Evolutionary conservation across 2,113 vertebrate genomes (phyloP), one percentile per base, ranked within the genome.

Genomic region (Caranx melampygus): DNA sequence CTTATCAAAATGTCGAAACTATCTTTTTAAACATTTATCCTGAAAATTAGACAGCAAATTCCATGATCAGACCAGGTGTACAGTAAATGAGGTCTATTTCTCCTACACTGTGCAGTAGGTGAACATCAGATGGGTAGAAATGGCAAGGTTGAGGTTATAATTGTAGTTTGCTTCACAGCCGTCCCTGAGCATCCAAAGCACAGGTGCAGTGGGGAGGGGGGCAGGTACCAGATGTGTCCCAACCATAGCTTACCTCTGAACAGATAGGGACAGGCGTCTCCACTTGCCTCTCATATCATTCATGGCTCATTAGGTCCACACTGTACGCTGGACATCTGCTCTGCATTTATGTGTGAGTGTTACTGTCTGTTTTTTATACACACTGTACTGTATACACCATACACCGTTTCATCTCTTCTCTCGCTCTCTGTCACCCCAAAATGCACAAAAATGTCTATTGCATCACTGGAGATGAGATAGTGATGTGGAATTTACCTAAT

Each of bases 281-380:
- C 79, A 82, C 70, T 83, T 86, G 74, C 81, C 88, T 89, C 83
- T 88, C 82, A 77, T 87, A 88, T 92, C 89, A 92, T 93, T 92
- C 87, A 93, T 87, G 92, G 85, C 92, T 92, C 92, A 94, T 94
- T 94, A 92, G 75, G 81, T 83, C 79, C 79, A 90, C 68, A 85
- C 83, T 89, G 79, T 87, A 90, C 78, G 76, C 60, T 69, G 88
- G 88, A 89, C 91, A 93, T 92, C 91, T 92, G 90, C 81, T 87
- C 69, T 73, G 77, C 49, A 78, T 63, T 80, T 87, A 58, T 73
- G 57, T 63, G 34, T 49, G 61, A 60, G 35, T 42, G 58, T 68
- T 66, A 31, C 65, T 63, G n/a, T 60, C 52, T 66, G 68, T 52
- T 69, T 81, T 69, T 63, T 44, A 54, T 20, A 42, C n/a, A 75